Conservation (phyloP, 2,797 vertebrate species). For the Alauda arvensis region DNA sequence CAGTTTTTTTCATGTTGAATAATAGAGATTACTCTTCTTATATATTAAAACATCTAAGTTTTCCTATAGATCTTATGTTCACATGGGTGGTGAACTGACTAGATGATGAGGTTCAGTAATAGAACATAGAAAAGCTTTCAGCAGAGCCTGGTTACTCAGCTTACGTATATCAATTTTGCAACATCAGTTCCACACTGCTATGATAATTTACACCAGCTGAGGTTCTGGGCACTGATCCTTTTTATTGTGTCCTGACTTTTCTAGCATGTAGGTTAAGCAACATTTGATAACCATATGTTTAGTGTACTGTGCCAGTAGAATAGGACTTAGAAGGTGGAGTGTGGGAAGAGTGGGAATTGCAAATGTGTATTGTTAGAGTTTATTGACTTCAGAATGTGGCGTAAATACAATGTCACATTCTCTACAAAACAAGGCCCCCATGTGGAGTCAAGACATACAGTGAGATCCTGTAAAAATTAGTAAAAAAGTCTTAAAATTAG, state of each 20-base stretch:
- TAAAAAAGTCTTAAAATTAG: neutral
- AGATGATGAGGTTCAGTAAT: neutral
- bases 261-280: constrained; percentile 29
- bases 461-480: neutral
- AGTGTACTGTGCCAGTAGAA: constrained; percentile 22
- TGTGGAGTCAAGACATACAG: neutral
- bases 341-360: constrained; percentile 23
- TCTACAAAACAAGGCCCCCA: constrained; percentile 2
- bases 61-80: neutral
- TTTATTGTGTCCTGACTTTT: constrained; percentile 44
- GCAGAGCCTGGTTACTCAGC: neutral
- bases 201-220: constrained; percentile 53
- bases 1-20: neutral
- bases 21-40: neutral
- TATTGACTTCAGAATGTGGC: constrained; percentile 30
- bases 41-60: neutral
- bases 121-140: constrained; percentile 7
- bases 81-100: neutral
- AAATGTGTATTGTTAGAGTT: neutral
- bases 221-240: constrained; percentile 47
- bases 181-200: neutral
- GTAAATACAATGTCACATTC: constrained; percentile 7
- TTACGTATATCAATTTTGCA: neutral
- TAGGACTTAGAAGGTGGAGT: constrained; percentile 18
- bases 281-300: constrained; percentile 57